Evolutionary conservation across 2,888 invertebrate genomes (phyloP), one percentile per base, ranked within the genome.

Genomic region (Stegana nigrithorax): DNA sequence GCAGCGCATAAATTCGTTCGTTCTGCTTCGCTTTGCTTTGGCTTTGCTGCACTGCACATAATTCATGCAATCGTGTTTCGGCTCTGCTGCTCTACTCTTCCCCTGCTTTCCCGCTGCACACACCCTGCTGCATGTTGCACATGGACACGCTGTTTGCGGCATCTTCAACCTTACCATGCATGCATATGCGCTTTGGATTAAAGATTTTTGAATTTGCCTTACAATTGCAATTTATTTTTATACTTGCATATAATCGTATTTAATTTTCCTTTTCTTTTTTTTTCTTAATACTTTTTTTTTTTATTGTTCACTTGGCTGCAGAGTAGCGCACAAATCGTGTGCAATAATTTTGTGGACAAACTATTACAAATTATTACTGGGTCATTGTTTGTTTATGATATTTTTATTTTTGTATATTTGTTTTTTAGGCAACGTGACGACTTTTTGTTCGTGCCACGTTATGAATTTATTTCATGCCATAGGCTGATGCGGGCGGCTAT

Each of bases 301-400:
- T 36, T 55, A 55, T 55, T 55, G 53, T 55, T 55, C 53, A 32
- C 21, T 55, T 36, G 32, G 32, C n/a, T n/a, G n/a, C n/a, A 14
- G 36, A 55, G 36, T 36, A 4, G 23, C 1, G 10, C 14, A 55
- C 21, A 55, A 55, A 23, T 60, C 59, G 59, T 60, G 59, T 51
- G 51, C 59, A 50, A 60, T 60, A 50, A 60, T 60, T 60, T 51
- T 19, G 29, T 26, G 19, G 51, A 60, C 59, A 60, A 60, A 60
- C 51, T 60, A 51, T 55, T 55, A 55, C 53, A 55, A 55, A 55
- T 55, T 55, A 55, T 36, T 36, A 55, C 12, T 55, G 53, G 10
- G n/a, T 23, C 19, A 27, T 55, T 55, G 53, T 36, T n/a, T n/a
- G n/a, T n/a, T n/a, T n/a, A n/a, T n/a, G n/a, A n/a, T n/a, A n/a